A percentile compares a stretch with the other conserved stretches of the same genome.
These are phyloP conservation scores for Arctocebus calabarensis DNA, from an alignment of 2,797 vertebrate species.

Conservation along the genomic window DNA sequence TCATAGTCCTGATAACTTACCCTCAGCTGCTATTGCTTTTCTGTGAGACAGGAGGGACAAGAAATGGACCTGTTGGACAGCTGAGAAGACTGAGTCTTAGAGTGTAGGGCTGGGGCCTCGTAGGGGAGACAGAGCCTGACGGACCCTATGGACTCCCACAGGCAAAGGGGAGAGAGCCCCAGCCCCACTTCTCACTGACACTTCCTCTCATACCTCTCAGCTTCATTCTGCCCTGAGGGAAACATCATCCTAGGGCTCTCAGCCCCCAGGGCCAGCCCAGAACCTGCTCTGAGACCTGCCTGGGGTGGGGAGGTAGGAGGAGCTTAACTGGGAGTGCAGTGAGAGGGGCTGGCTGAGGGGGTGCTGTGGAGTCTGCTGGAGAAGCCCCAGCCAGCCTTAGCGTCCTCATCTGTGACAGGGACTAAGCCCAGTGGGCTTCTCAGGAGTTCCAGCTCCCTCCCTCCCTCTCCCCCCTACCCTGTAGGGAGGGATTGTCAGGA, in stretches of 20 bases:
- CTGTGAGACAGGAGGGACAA: neutral
- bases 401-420: neutral
- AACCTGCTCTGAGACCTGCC: neutral
- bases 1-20: neutral
- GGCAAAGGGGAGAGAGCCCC: too few relatives aligned
- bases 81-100: neutral
- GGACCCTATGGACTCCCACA: neutral
- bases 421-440: neutral
- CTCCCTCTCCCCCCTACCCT: too few relatives aligned
- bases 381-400: neutral
- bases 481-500: neutral
- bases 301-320: neutral
- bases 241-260: too few relatives aligned
- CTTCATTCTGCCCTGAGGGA: neutral
- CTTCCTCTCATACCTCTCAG: neutral
- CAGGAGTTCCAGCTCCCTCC: neutral
- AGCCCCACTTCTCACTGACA: neutral
- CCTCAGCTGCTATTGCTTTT: neutral
- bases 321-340: neutral
- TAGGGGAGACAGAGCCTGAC: neutral
- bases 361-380: fast-evolving
- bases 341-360: neutral
- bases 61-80: neutral
- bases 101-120: too few relatives aligned
- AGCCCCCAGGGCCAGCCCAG: neutral